Conservation (phyloP, 2,797 vertebrate species). For the Rallus crepitans region DNA sequence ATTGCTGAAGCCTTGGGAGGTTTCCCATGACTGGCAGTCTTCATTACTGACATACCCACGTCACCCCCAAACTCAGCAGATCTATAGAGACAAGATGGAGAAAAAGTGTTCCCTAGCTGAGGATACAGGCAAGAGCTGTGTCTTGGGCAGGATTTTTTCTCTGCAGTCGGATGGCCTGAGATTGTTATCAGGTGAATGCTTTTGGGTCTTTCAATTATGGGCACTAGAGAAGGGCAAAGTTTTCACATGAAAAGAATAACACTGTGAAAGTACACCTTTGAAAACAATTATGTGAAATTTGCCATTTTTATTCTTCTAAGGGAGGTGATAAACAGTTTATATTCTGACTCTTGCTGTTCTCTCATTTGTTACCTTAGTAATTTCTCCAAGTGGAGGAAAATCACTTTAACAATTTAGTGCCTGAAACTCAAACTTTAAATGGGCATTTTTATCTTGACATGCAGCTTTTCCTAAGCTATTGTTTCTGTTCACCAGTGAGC, state of each 20-base stretch:
- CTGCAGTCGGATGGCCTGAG: neutral
- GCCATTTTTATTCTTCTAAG: neutral
- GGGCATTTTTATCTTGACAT: conserved; percentile 38
- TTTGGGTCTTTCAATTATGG: neutral
- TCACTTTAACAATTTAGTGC: neutral
- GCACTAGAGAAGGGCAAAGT: neutral
- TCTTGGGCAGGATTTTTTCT: neutral
- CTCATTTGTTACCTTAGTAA: neutral
- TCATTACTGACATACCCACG: neutral
- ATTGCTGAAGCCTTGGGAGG: rapidly evolving
- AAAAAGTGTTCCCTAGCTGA: neutral
- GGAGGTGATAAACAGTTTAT: neutral
- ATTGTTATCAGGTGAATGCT: neutral
- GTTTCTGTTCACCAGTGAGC: neutral
- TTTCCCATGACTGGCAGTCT: neutral
- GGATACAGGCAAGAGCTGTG: neutral
- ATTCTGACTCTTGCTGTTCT: neutral
- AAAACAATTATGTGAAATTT: neutral
- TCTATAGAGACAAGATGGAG: neutral
- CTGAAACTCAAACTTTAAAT: conserved; percentile 8
- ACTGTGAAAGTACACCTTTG: neutral
- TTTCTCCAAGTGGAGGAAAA: neutral
- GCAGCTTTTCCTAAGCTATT: conserved; percentile 27
- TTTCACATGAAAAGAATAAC: neutral
- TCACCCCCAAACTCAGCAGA: neutral